Evolutionary conservation across 2,113 vertebrate species (phyloP), one percentile per base, ranked within the genome.

Genomic region (Manacus vitellinus): DNA sequence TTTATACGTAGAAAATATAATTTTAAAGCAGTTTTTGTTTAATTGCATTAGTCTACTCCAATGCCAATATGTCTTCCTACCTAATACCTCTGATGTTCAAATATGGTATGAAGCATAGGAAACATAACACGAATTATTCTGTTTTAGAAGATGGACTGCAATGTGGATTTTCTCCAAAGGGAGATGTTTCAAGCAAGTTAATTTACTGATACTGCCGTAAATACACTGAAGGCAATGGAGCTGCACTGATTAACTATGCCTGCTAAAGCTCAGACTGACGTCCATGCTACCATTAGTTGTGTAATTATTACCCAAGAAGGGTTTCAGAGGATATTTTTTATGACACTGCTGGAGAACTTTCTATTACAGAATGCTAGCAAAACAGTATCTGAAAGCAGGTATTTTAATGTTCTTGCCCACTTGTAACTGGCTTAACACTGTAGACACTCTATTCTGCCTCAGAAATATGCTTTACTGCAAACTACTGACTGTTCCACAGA

Each of bases 271-370:
- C 74, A 43, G 47, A 67, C 18, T 71, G 52, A 85, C 24, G 14
- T 80, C 41, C 33, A 76, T 31, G 24, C 55, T 88, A 52, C 62
- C 37, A 35, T 8, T 73, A 52, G 4, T 28, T 65, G 27, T 83
- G 43, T 76, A 91, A 92, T 92, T 76, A 91, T 91, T 96, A 86
- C 63, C 68, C 49, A 85, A n/a, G 67, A 92, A 67, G 27, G 22
- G 5, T 13, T 73, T 67, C 75, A 85, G 67, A 86, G 49, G 44
- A 56, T 71, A 41, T 27, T 83, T 95, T 94, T 95, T 68, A 73
- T 4, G 4, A 30, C 49, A 16, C 31, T 88, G 18, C 35, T 73
- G 35, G 49, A 76, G 41, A 70, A 24, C 19, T 83, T 92, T 92
- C 75, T 68, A 2, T 39, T 47, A 43, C 7, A 77, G 30, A 73